Percentiles rank a stretch among this genome's conserved stretches.
phyloP scores from a whole-genome alignment of 2,113 vertebrate species.

The Pangasianodon hypophthalmus region DNA sequence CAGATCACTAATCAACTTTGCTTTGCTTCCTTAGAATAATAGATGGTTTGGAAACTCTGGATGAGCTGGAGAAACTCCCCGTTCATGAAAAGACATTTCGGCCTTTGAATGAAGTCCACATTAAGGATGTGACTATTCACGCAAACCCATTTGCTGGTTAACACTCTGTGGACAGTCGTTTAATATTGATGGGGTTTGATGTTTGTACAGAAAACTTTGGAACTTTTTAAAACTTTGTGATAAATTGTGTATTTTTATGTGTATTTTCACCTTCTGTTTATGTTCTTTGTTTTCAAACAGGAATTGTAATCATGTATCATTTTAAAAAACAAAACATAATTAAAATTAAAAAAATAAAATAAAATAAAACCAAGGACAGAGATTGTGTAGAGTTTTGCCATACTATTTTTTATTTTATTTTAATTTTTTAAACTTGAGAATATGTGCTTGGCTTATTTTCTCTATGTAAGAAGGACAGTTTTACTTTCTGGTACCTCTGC shows the following conservation, averaged over 20 bases:
- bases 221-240: not conserved
- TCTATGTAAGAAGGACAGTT: not conserved
- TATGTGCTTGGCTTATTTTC: not conserved
- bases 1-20: not conserved
- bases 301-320: too few species aligned
- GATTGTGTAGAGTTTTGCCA: not conserved
- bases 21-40: conserved; percentile 81
- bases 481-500: not conserved
- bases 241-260: not conserved
- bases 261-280: not conserved
- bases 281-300: not conserved
- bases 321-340: not conserved
- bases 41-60: conserved; percentile 92
- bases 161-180: not conserved
- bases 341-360: not conserved
- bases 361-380: not conserved
- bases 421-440: not conserved
- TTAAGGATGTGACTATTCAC: conserved; percentile 93
- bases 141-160: conserved; percentile 94
- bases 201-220: conserved; percentile 5
- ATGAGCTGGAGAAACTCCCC: conserved; percentile 94
- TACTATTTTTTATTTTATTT: not conserved
- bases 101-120: conserved; percentile 87
- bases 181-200: not conserved
- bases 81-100: conserved; percentile 96